phyloP scores from a whole-genome alignment of 2,888 invertebrate species.

The Polymixis flavicincta region DNA sequence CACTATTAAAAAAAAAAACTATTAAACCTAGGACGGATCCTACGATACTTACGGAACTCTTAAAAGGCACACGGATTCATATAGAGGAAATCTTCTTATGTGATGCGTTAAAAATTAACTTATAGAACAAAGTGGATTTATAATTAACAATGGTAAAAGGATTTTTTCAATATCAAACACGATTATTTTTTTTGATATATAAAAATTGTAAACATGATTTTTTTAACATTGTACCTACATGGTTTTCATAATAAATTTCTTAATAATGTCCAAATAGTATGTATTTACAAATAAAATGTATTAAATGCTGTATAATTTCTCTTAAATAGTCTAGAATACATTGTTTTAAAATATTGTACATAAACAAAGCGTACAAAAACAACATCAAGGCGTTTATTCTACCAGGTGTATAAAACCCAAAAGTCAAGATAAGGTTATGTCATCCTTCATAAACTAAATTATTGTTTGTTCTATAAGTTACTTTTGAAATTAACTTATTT shows the following conservation, averaged over 20 bases:
- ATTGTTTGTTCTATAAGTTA: constrained; percentile 59
- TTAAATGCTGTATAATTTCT: neutral
- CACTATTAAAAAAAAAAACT: constrained; percentile 15
- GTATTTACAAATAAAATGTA: neutral
- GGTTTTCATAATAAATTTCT: neutral
- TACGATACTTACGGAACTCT: constrained; percentile 71
- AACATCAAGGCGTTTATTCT: neutral
- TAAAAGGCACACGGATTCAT: constrained; percentile 65
- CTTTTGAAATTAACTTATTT: constrained; percentile 5
- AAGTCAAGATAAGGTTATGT: neutral
- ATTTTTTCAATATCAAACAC: neutral
- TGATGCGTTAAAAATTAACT: constrained; percentile 52
- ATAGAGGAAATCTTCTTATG: constrained; percentile 38
- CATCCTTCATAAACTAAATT: neutral
- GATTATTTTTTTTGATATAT: constrained; percentile 17
- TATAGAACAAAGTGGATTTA: constrained; percentile 55
- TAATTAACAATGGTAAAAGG: neutral
- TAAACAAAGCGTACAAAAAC: no score
- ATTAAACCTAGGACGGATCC: constrained; percentile 65
- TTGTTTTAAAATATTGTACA: neutral
- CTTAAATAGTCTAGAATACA: neutral
- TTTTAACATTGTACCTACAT: neutral
- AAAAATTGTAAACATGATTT: neutral
- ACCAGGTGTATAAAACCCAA: neutral
- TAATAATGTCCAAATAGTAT: neutral